Evolutionary conservation across 2,888 invertebrate genomes (phyloP).

Genomic region (Epistrophe eligans): DNA sequence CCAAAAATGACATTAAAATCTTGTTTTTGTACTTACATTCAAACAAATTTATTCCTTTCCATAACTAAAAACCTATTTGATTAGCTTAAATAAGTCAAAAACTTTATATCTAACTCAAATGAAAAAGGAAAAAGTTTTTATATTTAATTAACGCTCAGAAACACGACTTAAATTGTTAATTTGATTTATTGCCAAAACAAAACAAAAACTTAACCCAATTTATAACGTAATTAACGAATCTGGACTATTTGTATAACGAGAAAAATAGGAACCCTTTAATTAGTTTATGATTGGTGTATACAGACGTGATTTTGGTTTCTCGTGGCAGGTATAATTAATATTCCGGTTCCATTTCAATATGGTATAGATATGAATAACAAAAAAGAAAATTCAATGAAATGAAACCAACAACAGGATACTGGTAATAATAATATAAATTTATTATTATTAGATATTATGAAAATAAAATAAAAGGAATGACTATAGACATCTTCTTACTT

Average conservation of each 20-base stretch:
- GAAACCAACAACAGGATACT: background rate
- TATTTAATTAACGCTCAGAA: background rate
- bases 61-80: background rate
- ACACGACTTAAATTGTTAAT: background rate
- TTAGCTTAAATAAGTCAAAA: background rate
- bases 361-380: background rate
- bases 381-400: constrained; percentile 9
- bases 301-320: background rate
- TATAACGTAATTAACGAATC: background rate
- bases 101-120: background rate
- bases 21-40: too few species aligned
- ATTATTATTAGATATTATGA: background rate
- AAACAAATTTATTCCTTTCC: too few species aligned
- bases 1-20: too few species aligned
- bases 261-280: background rate
- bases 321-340: background rate
- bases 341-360: background rate
- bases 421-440: background rate
- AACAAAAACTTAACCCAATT: background rate
- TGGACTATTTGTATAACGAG: background rate
- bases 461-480: background rate
- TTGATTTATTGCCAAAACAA: background rate
- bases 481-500: constrained; percentile 83
- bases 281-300: background rate
- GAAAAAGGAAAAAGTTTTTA: background rate